Base-by-base conservation (phyloP, 2,888 invertebrate species). In the Morpho achilles region DNA sequence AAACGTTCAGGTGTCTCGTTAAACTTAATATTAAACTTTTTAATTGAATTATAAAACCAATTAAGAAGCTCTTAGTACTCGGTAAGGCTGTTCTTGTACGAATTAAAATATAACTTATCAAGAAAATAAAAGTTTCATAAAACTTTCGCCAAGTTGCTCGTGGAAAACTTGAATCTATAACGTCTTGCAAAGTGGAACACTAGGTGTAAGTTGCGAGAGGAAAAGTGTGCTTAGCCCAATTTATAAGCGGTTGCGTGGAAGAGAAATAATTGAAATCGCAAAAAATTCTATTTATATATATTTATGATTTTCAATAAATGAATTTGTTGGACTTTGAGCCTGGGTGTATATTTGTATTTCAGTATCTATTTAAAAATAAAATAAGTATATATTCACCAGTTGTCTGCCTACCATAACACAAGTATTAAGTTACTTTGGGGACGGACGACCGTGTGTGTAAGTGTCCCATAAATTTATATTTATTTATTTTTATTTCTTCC, bases 71-170 rank as follows among this genome's bases (percentile, higher is more conserved):
- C 46, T 41, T 39, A 53, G 53, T 59, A 23, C 53, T 52, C 48
- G 10, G 8, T 42, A 52, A 52, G 45, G 49, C 54, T 58, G 45
- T 52, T 45, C 39, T 49, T 42, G 39, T 45, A 57, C 42, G 58
- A 61, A 63, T 61, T 63, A 61, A 53, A 63, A 56, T 61, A 56
- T 58, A 56, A 56, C 47, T 56, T 56, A 48, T 61, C 47, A 63
- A 57, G 61, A 59, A 61, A 59, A 61, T 63, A 61, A 59, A 61
- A 63, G 49, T 55, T 46, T 23, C 7, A 47, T 50, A 47, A 50
- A 60, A 62, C 40, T 63, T 47, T 45, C 39, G 8, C 49, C 40
- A 44, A 56, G 47, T 59, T 56, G 40, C 48, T 44, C 43, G 50
- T n/a, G 45, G 53, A 58, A 50, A 63, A 61, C 56, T 61, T 56